Percentiles rank a stretch among this genome's conserved stretches.
Evolutionary conservation across 2,888 invertebrate species (phyloP).

Genomic region (Drosophila merina): DNA sequence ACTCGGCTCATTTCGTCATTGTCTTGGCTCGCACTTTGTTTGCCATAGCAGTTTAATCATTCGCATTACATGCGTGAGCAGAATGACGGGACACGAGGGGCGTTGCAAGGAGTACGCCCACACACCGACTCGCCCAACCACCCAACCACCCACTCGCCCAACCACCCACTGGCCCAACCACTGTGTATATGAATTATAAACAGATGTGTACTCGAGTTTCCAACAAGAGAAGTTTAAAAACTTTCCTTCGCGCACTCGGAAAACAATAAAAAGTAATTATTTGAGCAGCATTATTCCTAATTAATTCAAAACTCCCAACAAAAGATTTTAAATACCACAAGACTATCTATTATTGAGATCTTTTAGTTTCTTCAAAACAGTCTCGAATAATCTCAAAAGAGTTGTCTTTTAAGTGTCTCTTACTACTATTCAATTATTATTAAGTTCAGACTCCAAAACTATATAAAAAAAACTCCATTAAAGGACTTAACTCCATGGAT

Average conservation of each 20-base stretch:
- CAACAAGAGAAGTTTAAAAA: conserved; percentile 14
- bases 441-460: no score
- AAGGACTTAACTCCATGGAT: no score
- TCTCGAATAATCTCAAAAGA: no score
- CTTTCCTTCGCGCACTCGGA: neutral
- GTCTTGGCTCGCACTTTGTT: conserved; percentile 71
- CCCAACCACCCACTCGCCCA: neutral
- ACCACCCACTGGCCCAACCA: neutral
- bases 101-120: neutral
- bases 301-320: neutral
- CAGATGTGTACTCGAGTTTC: conserved; percentile 34
- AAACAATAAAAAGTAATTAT: neutral
- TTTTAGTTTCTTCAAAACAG: no score
- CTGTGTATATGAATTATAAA: conserved; percentile 37
- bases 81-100: neutral
- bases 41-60: conserved; percentile 74
- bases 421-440: no score
- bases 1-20: conserved; percentile 66
- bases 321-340: no score
- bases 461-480: no score
- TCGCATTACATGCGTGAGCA: conserved; percentile 58
- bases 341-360: no score
- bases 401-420: no score
- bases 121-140: neutral
- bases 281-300: neutral